Base-by-base conservation (phyloP, 2,888 invertebrate genomes). In the Sinhomidia bicolor region DNA sequence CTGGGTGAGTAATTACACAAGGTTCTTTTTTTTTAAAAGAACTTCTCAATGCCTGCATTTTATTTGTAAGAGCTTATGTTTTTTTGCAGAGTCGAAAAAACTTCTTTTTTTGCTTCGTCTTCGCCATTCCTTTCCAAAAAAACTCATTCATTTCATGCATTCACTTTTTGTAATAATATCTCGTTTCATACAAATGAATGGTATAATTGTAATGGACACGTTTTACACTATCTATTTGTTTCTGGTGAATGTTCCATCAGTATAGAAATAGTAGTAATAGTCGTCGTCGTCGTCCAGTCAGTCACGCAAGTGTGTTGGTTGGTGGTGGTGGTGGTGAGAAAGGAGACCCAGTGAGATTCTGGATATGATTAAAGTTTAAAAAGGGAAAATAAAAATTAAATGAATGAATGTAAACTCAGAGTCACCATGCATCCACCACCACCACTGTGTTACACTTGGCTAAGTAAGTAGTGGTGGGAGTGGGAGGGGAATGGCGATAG, bases 301-400 rank as follows among this genome's bases (percentile, higher is more conserved):
- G 23, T 14, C 29, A 65, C 12, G 32, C 32, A n/a, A 32, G 32
- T n/a, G 3, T 41, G 6, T 41, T 41, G 41, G 5, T 10, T 41
- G 41, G 5, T 10, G 5, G 6, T 41, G 51, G 51, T 3, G 23
- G 7, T 0, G 32, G 32, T n/a, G 14, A 65, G 62, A 32, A n/a
- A n/a, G n/a, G 4, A 65, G 62, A 32, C 32, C 29, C 1, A 65
- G 32, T 29, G 32, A 65, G 32, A 65, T 65, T 29, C 32, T 32
- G 62, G 62, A 65, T 32, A n/a, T 32, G 62, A 65, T 65, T 65
- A 32, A 3, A 26, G 62, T 32, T 65, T 29, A 32, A 29, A 32
- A n/a, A 32, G 62, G 32, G n/a, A 65, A 65, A 65, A 65, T 60
- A 32, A 65, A 65, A 65, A 65, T 65, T 65, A 65, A 65, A 32